Conservation (phyloP, 35 echinoderm and acorn worm genomes). For the Apostichopus japonicus region DNA sequence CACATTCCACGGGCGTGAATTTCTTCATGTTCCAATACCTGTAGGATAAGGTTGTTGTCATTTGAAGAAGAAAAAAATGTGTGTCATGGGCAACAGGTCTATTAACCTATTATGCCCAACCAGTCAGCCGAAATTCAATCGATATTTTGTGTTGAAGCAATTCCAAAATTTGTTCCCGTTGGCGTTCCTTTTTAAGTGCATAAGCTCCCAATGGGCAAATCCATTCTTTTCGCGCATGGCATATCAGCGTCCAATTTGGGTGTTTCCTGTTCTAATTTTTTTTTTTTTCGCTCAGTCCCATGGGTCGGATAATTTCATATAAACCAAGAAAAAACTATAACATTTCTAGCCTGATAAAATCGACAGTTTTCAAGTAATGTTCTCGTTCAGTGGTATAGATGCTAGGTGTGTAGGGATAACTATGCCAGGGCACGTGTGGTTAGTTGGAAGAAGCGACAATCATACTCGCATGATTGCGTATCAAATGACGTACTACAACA, state of each 20-base stretch:
- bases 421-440: too few relatives aligned
- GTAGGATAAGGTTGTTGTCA: too few relatives aligned
- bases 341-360: not conserved
- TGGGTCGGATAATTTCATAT: not conserved
- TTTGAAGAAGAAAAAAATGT: not conserved
- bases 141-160: not conserved
- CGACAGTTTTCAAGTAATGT: too few relatives aligned
- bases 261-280: conserved; percentile 17
- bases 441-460: too few relatives aligned
- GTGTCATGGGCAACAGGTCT: not conserved
- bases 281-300: conserved; percentile 1
- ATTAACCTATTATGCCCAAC: not conserved
- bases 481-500: too few relatives aligned
- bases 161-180: not conserved
- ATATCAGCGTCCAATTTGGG: not conserved
- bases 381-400: too few relatives aligned
- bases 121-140: not conserved
- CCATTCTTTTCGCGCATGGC: conserved; percentile 3
- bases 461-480: too few relatives aligned
- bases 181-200: conserved; percentile 2
- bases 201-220: conserved; percentile 15
- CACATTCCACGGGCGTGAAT: too few relatives aligned
- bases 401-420: too few relatives aligned
- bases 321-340: not conserved
- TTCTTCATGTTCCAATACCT: too few relatives aligned